Conservation (phyloP, 2,113 vertebrate genomes). For the Cyphomyrus plagiostoma region DNA sequence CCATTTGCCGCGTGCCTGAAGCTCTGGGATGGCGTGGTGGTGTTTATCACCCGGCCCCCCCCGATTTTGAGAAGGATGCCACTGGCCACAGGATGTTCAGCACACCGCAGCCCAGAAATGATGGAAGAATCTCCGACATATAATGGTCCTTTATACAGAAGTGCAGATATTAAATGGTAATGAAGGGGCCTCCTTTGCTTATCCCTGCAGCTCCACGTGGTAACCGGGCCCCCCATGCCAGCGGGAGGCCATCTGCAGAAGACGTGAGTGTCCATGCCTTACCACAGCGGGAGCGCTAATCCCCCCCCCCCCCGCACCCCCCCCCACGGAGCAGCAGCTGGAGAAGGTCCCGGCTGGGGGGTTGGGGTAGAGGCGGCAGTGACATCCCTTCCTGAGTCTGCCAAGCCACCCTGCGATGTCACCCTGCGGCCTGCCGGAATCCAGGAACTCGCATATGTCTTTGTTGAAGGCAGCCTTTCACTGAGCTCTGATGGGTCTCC, state of each 20-base stretch:
- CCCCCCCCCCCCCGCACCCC: background rate
- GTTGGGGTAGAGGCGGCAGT: background rate
- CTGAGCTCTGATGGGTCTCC: background rate
- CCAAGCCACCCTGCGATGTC: background rate
- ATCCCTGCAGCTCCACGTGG: background rate
- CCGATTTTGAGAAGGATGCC: background rate
- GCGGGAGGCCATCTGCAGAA: background rate
- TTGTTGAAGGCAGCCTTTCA: background rate
- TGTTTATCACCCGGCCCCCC: background rate
- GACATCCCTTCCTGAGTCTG: background rate
- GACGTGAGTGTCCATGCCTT: background rate
- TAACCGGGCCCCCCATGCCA: background rate
- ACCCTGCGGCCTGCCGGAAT: background rate
- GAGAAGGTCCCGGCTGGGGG: background rate
- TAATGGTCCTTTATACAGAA: background rate
- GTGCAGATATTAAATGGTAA: background rate
- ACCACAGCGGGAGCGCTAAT: background rate
- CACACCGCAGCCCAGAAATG: background rate
- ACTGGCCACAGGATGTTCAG: background rate
- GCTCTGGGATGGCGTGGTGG: background rate
- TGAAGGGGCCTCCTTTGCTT: background rate
- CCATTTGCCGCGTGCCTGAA: background rate
- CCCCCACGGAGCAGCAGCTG: background rate
- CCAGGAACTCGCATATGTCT: background rate
- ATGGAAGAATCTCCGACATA: background rate